phyloP scores from a whole-genome alignment of 2,888 invertebrate genomes.

The Colostygia pectinataria region DNA sequence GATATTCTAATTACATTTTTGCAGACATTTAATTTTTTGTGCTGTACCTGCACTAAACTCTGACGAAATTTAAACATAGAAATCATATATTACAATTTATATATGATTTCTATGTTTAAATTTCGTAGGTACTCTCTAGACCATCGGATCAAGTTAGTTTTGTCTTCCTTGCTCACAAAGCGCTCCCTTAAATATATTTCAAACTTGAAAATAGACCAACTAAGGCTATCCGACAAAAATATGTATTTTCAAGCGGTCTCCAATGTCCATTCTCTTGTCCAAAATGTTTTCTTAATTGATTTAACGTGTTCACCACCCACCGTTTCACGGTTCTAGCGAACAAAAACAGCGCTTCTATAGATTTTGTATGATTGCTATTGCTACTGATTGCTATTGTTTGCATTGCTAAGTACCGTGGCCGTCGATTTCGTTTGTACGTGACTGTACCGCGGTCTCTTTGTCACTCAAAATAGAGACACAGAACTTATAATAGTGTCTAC shows the following conservation, averaged over 20 bases:
- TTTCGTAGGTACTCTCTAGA: no score
- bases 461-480: slow-evolving; percentile 44
- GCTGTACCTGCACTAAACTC: no score
- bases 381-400: slow-evolving; percentile 71
- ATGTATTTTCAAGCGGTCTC: slow-evolving; percentile 12
- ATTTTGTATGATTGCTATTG: slow-evolving; percentile 59
- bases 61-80: no score
- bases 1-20: no score
- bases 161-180: neutral
- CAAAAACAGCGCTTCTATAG: slow-evolving; percentile 57
- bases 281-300: slow-evolving; percentile 66
- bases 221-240: slow-evolving; percentile 2
- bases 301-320: slow-evolving; percentile 60
- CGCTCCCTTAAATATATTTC: neutral
- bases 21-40: no score
- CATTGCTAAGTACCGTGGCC: slow-evolving; percentile 68
- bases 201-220: neutral
- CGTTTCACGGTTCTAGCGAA: slow-evolving; percentile 52
- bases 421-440: slow-evolving; percentile 59
- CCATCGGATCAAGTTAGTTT: no score
- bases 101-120: no score
- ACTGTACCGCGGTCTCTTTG: slow-evolving; percentile 66
- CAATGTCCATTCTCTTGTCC: slow-evolving; percentile 29
- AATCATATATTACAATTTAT: no score
- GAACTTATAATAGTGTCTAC: slow-evolving; percentile 1